Evolutionary conservation across 2,888 invertebrate species (phyloP).

Genomic region (Elegia similella): DNA sequence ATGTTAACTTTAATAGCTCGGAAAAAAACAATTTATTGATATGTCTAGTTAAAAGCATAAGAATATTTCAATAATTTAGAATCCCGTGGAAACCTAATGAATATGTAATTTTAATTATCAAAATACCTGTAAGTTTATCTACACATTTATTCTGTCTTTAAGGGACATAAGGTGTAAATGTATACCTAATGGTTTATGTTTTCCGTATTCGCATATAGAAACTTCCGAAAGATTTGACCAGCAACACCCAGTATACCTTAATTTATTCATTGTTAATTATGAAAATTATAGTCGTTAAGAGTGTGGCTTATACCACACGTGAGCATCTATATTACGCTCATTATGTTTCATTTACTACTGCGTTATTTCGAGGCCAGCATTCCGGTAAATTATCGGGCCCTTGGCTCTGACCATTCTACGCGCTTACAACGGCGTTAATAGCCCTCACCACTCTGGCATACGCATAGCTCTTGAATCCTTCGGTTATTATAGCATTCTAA

Average conservation of each 20-base stretch:
- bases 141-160: neutral
- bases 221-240: neutral
- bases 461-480: conserved; percentile 46
- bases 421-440: conserved; percentile 43
- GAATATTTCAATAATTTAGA: neutral
- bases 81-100: neutral
- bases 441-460: conserved; percentile 40
- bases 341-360: conserved; percentile 35
- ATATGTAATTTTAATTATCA: neutral
- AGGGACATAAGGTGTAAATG: neutral
- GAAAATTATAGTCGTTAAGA: conserved; percentile 10
- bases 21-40: neutral
- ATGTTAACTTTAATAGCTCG: neutral
- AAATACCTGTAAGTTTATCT: neutral
- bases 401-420: conserved; percentile 35
- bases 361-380: conserved; percentile 34
- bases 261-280: conserved; percentile 19
- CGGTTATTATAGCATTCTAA: conserved; percentile 43
- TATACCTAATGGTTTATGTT: neutral
- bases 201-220: neutral
- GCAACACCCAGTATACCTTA: neutral
- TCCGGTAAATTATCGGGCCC: conserved; percentile 43
- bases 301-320: conserved; percentile 16
- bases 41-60: neutral
- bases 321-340: conserved; percentile 22